Evolutionary conservation across 2,888 invertebrate species (phyloP), one percentile per base, ranked within the genome.

Genomic region (Gymnoscelis rufifasciata): DNA sequence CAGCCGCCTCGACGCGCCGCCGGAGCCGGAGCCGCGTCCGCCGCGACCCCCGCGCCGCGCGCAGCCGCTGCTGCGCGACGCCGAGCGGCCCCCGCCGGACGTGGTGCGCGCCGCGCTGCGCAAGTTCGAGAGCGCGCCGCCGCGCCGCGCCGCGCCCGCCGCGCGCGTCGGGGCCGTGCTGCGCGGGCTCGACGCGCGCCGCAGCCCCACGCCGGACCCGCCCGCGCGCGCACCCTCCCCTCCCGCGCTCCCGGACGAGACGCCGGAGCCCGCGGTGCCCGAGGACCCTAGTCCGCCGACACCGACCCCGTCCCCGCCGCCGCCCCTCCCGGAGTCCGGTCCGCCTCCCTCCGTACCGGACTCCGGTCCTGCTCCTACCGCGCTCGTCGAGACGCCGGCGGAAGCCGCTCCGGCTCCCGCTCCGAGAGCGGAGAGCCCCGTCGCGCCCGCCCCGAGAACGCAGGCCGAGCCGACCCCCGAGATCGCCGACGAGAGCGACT

Each of bases 21-120:
- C 90, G 19, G 91, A 92, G n/a, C 64, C 66, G 43, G 76, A 67
- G 31, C 74, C 56, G 11, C 64, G 78, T 47, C 24, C 71, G 58
- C 91, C 88, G 90, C 60, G 89, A 83, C 57, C 92, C 89, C 63
- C 80, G 47, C 64, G 68, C 38, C 61, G 74, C 11, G 61, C 77
- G 47, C 63, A 70, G 36, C 63, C 95, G 92, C 70, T 94, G 31
- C 55, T 82, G 63, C 56, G 83, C 59, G 60, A 79, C 60, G 52
- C 90, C 90, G 63, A 90, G 92, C 59, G 89, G 86, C 97, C 97
- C 1, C 96, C 97, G 11, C 93, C 94, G 0, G 97, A 97, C 86
- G 92, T 96, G 57, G 97, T 97, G 49, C 95, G 94, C 64, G 93
- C 95, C 51, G 93, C 95, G 8, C 90, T 96, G 52, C 91, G 93